Conservation (phyloP, 2,797 vertebrate genomes). For the Anguilla obscura region DNA sequence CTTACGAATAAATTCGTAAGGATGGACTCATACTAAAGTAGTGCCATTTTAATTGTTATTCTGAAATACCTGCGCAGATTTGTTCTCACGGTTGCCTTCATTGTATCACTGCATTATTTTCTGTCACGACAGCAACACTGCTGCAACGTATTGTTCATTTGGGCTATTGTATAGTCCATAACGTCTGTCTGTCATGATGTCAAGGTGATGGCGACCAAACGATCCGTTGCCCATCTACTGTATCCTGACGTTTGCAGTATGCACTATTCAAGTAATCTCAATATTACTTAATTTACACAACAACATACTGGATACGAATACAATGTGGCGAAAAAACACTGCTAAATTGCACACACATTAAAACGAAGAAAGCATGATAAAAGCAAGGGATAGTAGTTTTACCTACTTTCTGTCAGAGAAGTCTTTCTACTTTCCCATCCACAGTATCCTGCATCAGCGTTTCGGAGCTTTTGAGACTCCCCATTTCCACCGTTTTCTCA, state of each 20-base stretch:
- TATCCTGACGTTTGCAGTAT: not conserved
- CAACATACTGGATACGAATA: not conserved
- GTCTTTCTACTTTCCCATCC: conserved; percentile 55
- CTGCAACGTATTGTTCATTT: not conserved
- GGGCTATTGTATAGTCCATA: not conserved
- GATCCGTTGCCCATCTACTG: not conserved
- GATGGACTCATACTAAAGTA: not conserved
- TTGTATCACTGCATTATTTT: not conserved
- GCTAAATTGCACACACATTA: not conserved
- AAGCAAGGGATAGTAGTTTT: not conserved
- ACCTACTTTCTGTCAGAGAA: conserved; percentile 62
- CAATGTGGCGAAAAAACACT: not conserved
- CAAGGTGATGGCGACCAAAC: not conserved
- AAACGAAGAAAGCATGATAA: not conserved
- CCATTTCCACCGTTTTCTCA: conserved; percentile 60
- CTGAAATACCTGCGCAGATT: not conserved
- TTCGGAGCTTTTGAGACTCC: conserved; percentile 50
- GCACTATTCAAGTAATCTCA: not conserved
- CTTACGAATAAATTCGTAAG: not conserved
- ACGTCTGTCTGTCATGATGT: not conserved
- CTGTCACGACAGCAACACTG: not conserved
- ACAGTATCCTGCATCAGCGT: conserved; percentile 39
- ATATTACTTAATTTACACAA: not conserved
- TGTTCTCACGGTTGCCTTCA: not conserved
- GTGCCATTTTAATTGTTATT: not conserved